phyloP scores from a whole-genome alignment of 2,888 invertebrate genomes.

The Apotomis betuletana region DNA sequence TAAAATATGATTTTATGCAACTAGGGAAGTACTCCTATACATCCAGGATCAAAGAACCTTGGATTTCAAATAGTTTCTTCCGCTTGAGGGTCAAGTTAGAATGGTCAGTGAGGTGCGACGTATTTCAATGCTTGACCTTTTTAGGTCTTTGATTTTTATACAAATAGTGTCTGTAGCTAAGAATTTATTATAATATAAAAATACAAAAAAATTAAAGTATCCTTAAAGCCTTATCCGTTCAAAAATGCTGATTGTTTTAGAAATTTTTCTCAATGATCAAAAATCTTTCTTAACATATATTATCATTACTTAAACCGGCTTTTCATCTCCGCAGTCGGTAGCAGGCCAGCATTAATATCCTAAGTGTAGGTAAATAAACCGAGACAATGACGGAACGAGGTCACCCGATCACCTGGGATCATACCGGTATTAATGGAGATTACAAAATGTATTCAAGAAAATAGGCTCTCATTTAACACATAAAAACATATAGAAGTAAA shows the following conservation, averaged over 20 bases:
- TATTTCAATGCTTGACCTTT: conserved; percentile 26
- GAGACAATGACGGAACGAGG: conserved; percentile 47
- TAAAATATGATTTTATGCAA: not conserved
- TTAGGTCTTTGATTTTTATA: conserved; percentile 32
- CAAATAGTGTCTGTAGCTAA: conserved; percentile 1
- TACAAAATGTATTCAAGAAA: too few relatives aligned
- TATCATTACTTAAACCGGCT: not conserved
- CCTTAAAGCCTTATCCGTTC: not conserved
- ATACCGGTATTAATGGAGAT: not conserved
- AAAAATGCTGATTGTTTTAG: too few relatives aligned
- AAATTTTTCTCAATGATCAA: too few relatives aligned
- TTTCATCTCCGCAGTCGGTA: not conserved
- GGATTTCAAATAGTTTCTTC: not conserved
- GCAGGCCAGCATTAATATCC: conserved; percentile 12
- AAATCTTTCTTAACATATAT: too few relatives aligned
- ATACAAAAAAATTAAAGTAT: not conserved
- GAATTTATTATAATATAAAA: not conserved
- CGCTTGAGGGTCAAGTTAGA: not conserved
- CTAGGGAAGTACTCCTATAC: not conserved
- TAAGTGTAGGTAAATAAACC: conserved; percentile 1
- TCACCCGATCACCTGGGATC: conserved; percentile 55
- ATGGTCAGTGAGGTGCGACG: conserved; percentile 4
- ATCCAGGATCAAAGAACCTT: not conserved
- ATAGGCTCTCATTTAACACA: too few relatives aligned
- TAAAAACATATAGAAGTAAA: too few relatives aligned